Base-by-base conservation (phyloP, 1,140 invertebrate species). In the Zaprionus vittiger region DNA sequence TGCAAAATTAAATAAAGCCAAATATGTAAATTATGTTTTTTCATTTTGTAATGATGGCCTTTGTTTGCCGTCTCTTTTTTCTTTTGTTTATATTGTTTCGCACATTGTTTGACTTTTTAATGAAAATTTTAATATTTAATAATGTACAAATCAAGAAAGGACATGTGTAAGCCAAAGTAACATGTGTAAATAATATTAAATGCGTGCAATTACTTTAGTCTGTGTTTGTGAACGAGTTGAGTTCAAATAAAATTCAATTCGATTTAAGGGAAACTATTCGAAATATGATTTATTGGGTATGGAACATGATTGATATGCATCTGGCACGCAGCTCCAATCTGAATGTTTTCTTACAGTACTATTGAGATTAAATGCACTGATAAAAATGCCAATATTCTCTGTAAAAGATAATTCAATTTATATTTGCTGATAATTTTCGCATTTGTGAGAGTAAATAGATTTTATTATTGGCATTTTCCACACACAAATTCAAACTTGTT, bases 51-150 rank as follows among this genome's bases (percentile, higher is more conserved):
- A 38, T 62, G 17, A 60, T 52, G 49, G 41, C 62, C 49, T 54
- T 72, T 79, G 57, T 71, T 76, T 71, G 17, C 24, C 31, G 41
- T 68, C 57, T 62, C 44, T 69, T 85, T 64, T 55, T 41, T 68
- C 31, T 38, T 41, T 65, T 55, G 28, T 62, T 49, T 17, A 63
- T 71, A 22, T 6, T 24, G 61, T 38, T 9, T 28, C 22, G n/a
- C 15, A 63, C 59, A 77, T 78, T 86, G 84, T 89, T 87, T 81
- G 84, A 89, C 73, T 78, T 83, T 87, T 75, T 89, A 87, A 87
- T 87, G 84, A 83, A 83, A 80, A 81, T 89, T 79, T 89, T 79
- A 80, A 89, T 87, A 81, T 89, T 83, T 67, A 83, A 73, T 54
- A 64, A 63, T 24, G 56, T 55, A 73, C 59, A 75, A 72, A 68